Conservation (phyloP, 2,888 invertebrate genomes). For the Orthosia gracilis region DNA sequence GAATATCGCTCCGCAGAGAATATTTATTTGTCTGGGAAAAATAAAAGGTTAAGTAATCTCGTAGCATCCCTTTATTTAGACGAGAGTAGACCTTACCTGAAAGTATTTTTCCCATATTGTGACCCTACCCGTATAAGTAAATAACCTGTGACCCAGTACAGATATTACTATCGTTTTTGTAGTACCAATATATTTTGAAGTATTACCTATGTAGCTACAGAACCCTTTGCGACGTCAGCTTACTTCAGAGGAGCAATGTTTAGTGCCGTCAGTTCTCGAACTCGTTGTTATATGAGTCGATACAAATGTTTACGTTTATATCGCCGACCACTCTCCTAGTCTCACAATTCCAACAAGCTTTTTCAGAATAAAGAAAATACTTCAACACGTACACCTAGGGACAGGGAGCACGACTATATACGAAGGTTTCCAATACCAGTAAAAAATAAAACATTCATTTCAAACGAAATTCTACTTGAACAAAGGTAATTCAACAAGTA, state of each 20-base stretch:
- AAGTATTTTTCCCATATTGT: conserved; percentile 44
- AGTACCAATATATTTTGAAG: conserved; percentile 26
- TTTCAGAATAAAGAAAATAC: conserved; percentile 45
- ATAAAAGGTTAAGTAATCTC: conserved; percentile 31
- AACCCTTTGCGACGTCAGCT: conserved; percentile 41
- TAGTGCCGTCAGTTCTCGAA: conserved; percentile 41
- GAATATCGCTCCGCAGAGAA: not conserved
- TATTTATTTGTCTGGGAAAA: conserved; percentile 21
- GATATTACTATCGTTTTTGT: conserved; percentile 34
- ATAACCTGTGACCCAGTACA: conserved; percentile 30
- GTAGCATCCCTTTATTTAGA: conserved; percentile 28
- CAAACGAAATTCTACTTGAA: conserved; percentile 73
- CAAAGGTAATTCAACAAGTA: conserved; percentile 86
- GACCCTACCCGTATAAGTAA: conserved; percentile 36
- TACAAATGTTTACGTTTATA: conserved; percentile 60
- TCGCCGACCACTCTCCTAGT: conserved; percentile 52
- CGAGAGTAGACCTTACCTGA: conserved; percentile 2
- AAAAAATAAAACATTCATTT: conserved; percentile 69
- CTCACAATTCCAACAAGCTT: conserved; percentile 48
- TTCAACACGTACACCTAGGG: conserved; percentile 60
- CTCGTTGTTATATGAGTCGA: conserved; percentile 19
- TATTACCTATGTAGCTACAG: conserved; percentile 21
- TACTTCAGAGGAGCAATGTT: conserved; percentile 39
- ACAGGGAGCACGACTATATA: conserved; percentile 59
- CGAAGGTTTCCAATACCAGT: conserved; percentile 62